Evolutionary conservation across 2,113 vertebrate species (phyloP).

Genomic region (Vombatus ursinus): DNA sequence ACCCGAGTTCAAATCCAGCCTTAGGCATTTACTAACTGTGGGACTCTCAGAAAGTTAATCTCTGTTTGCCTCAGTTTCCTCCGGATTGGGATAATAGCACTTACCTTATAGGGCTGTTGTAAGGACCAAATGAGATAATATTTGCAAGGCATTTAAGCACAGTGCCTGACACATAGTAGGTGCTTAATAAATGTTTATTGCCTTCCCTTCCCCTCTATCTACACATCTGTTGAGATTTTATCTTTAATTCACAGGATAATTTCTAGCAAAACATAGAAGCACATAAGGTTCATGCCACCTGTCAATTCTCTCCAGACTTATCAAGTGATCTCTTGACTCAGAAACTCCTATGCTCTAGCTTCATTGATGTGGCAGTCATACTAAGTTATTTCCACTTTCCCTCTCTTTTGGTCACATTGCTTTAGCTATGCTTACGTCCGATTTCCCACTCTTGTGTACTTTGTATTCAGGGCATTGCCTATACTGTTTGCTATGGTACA

Average conservation of each 20-base stretch:
- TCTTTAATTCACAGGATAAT: background rate
- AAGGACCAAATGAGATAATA: background rate
- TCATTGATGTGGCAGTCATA: background rate
- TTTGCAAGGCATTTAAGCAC: background rate
- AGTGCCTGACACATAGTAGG: background rate
- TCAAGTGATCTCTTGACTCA: background rate
- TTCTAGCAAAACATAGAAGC: fast-evolving
- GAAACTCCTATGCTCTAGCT: background rate
- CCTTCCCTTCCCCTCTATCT: background rate
- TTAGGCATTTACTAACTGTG: background rate
- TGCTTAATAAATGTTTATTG: background rate
- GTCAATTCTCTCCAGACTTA: background rate
- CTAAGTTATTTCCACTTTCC: fast-evolving
- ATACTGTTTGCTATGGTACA: background rate
- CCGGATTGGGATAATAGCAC: background rate
- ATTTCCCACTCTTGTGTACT: background rate
- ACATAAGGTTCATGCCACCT: background rate
- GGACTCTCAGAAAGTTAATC: background rate
- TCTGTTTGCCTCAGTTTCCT: background rate
- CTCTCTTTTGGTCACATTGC: background rate
- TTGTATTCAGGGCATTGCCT: background rate
- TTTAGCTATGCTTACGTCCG: background rate
- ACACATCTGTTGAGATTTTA: background rate
- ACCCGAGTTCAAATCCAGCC: background rate
- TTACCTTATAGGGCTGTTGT: background rate